These are phyloP conservation scores for Drosophila mimetica DNA, from an alignment of 2,888 invertebrate genomes.

Conservation along the genomic window DNA sequence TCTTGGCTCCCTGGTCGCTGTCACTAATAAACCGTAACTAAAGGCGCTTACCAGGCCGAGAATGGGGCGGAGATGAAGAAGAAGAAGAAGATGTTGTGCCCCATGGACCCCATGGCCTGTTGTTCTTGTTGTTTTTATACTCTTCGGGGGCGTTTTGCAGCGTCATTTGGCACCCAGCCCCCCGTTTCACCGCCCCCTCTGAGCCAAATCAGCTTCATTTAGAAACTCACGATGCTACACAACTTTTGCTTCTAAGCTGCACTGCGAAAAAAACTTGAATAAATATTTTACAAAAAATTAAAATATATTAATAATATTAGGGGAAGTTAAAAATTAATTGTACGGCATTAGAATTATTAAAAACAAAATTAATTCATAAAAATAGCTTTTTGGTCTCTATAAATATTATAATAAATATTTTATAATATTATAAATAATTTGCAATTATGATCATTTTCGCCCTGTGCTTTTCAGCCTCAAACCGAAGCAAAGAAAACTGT, in stretches of 20 bases:
- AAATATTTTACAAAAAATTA: not conserved
- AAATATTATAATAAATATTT: too few relatives aligned
- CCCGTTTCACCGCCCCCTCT: not conserved
- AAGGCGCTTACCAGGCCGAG: slow-evolving; percentile 50
- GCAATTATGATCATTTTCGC: not conserved
- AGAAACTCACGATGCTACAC: slow-evolving; percentile 44
- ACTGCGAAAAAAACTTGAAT: not conserved
- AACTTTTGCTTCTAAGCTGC: slow-evolving; percentile 38
- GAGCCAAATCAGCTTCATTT: slow-evolving; percentile 41
- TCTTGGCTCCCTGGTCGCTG: slow-evolving; percentile 19
- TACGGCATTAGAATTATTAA: too few relatives aligned
- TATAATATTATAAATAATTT: too few relatives aligned
- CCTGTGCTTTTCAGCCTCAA: slow-evolving; percentile 2
- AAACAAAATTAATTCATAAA: too few relatives aligned
- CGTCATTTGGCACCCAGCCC: slow-evolving; percentile 53
- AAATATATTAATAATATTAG: too few relatives aligned
- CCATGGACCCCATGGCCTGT: slow-evolving; percentile 8
- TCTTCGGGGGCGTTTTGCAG: slow-evolving; percentile 49
- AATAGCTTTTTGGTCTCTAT: too few relatives aligned
- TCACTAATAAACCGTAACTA: slow-evolving; percentile 57
- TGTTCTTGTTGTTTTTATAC: slow-evolving; percentile 8
- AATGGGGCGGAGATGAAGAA: not conserved
- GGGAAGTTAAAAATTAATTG: not conserved
- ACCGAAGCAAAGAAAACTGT: slow-evolving; percentile 4
- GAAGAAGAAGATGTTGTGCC: not conserved